Evolutionary conservation across 2,113 vertebrate species (phyloP), one percentile per base, ranked within the genome.

Genomic region (Colius striatus): DNA sequence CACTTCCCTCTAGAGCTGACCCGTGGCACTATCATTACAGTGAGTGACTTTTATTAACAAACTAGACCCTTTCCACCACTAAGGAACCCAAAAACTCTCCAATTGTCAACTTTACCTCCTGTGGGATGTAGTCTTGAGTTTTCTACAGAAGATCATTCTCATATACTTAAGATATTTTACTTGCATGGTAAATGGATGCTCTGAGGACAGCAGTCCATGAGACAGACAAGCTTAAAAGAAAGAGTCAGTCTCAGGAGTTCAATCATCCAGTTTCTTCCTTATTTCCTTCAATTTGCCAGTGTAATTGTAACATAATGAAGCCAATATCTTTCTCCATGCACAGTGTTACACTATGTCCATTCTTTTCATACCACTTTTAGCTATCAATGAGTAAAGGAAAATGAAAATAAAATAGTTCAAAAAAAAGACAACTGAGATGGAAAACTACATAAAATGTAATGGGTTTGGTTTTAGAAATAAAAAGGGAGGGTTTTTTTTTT

Each of bases 401-500:
- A 34, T 32, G 10, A 41, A 55, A 60, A 58, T 8, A 54, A 87
- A 78, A 76, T 32, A 58, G 11, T 68, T 21, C 72, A 34, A 92
- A 81, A n/a, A 89, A 68, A 3, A 84, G 11, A 4, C 32, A 77
- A 71, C 10, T 21, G 23, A 81, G 34, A 53, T 26, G 12, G 66
- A 70, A 62, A 74, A 27, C 6, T 30, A 23, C 5, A 51, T 4
- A 75, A 55, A 62, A 60, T 11, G 5, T 17, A 77, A 51, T 10
- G 10, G 1, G 5, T 61, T 73, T 4, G 2, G 1, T 30, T 84
- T 71, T 75, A 79, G 57, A 34, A 80, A 67, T 51, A 54, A 57
- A 86, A 80, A 17, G n/a, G n/a, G 6, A 4, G 0, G 0, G 2
- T 53, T 47, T 55, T 45, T 41, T 58, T 9, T 13, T 16, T 53